Evolutionary conservation across 2,888 invertebrate species (phyloP).

Genomic region (Hofmannophila pseudospretella): DNA sequence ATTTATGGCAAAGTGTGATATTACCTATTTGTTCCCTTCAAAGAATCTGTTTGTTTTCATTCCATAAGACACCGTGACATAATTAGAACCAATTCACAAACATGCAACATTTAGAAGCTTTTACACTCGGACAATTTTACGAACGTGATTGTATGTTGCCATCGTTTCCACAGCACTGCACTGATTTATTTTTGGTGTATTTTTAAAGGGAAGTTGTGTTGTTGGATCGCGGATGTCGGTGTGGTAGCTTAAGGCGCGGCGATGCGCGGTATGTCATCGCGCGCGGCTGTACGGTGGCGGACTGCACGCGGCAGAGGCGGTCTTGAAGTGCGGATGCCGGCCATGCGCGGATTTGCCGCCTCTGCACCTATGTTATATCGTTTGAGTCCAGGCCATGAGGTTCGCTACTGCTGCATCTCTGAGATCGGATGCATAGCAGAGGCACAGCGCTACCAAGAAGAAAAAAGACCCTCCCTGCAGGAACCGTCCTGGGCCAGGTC

Average conservation of each 20-base stretch:
- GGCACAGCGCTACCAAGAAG: too few species aligned
- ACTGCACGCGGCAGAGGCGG: constrained; percentile 39
- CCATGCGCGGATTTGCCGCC: constrained; percentile 34
- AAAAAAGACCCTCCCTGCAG: too few species aligned
- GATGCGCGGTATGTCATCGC: constrained; percentile 57
- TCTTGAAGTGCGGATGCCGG: constrained; percentile 17
- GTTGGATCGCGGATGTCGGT: neutral
- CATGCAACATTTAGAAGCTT: constrained; percentile 60
- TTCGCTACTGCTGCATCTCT: too few species aligned
- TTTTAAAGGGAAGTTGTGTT: constrained; percentile 6
- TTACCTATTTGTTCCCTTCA: constrained; percentile 37
- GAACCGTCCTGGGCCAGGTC: too few species aligned
- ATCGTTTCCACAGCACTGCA: constrained; percentile 47
- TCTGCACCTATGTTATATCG: constrained; percentile 8
- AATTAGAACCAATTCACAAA: constrained; percentile 39
- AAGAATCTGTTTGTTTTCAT: constrained; percentile 8
- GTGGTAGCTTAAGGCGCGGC: constrained; percentile 24
- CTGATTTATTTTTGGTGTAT: constrained; percentile 12
- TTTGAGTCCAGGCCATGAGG: too few species aligned
- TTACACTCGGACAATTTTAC: constrained; percentile 41
- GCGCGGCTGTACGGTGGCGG: constrained; percentile 45
- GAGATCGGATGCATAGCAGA: too few species aligned
- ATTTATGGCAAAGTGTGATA: constrained; percentile 10
- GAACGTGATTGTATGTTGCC: constrained; percentile 58
- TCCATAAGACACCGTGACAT: constrained; percentile 28